phyloP scores from a whole-genome alignment of 2,113 vertebrate genomes.

The Circaetus gallicus region DNA sequence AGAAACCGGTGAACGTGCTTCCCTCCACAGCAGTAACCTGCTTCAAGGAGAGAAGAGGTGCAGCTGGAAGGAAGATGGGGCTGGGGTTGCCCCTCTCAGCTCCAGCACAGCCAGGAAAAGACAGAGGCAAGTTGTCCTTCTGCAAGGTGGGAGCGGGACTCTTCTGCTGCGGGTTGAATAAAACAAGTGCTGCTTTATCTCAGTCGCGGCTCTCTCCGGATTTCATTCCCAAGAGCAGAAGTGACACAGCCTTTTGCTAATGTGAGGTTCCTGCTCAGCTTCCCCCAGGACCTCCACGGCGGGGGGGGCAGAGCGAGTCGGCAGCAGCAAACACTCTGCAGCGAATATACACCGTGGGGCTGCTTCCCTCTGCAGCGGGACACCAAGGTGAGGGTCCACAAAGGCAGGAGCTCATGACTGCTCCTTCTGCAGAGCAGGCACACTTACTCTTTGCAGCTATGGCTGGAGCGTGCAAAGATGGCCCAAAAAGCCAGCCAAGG shows the following conservation, averaged over 20 bases:
- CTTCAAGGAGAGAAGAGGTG: background rate
- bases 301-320: background rate
- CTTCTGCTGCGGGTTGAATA: background rate
- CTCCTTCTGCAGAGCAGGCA: background rate
- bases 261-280: background rate
- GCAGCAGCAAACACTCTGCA: background rate
- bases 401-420: background rate
- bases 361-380: background rate
- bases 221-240: background rate
- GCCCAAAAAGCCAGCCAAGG: background rate
- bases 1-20: background rate
- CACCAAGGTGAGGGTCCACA: accelerated
- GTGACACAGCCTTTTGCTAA: background rate
- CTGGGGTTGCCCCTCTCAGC: background rate
- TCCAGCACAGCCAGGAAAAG: background rate
- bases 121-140: background rate
- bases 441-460: background rate
- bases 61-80: background rate
- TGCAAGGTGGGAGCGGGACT: background rate
- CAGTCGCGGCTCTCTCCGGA: background rate
- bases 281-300: background rate
- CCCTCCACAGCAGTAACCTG: background rate
- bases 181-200: background rate
- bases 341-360: background rate
- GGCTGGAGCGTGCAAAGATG: accelerated